Conservation (phyloP, 1,140 invertebrate genomes). For the Lepidotrigona ventralis region DNA sequence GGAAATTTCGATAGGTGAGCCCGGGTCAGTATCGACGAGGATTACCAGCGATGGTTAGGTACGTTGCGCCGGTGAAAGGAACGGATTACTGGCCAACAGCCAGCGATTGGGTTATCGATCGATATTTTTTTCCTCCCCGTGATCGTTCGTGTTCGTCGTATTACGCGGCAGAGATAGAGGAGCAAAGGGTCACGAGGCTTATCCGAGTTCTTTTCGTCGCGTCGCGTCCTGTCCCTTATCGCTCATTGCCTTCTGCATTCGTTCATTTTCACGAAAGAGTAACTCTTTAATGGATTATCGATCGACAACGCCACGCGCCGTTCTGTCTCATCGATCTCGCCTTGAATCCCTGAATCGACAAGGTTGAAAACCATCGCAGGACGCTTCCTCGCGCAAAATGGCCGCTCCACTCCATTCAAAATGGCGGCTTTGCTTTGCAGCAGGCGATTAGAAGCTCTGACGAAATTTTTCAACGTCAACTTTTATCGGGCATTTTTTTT, state of each 20-base stretch:
- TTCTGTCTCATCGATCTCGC: slow-evolving; percentile 14
- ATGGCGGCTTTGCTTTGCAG: too few relatives aligned
- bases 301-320: neutral
- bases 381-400: neutral
- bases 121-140: slow-evolving; percentile 4
- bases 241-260: neutral
- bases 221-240: too few relatives aligned
- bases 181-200: neutral
- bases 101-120: slow-evolving; percentile 52
- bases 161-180: neutral
- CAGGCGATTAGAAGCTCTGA: too few relatives aligned
- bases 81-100: slow-evolving; percentile 19
- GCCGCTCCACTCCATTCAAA: too few relatives aligned
- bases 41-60: slow-evolving; percentile 13
- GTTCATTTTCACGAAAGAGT: neutral
- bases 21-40: slow-evolving; percentile 5
- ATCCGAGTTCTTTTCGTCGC: neutral
- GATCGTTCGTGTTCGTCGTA: slow-evolving; percentile 12
- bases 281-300: slow-evolving; percentile 22
- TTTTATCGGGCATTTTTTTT: too few relatives aligned
- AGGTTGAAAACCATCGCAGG: neutral
- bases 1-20: too few relatives aligned
- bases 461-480: too few relatives aligned
- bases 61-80: neutral
- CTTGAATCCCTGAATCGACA: neutral